A percentile compares a stretch with the other conserved stretches of the same genome.
Evolutionary conservation across 2,888 invertebrate genomes (phyloP).

Genomic region (Eupithecia dodoneata): DNA sequence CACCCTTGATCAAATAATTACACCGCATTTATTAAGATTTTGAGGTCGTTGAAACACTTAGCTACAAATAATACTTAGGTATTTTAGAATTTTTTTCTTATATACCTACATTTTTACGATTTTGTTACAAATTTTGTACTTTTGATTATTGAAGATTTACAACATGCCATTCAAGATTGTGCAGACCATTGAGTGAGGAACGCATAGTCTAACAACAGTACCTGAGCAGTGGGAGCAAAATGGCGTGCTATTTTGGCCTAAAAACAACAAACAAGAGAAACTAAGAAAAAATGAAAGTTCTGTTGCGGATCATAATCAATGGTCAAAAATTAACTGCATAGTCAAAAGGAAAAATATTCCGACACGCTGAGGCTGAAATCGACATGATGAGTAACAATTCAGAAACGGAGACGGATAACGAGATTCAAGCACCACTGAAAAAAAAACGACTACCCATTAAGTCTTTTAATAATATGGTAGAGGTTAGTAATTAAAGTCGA

Average conservation of each 20-base stretch:
- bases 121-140: conserved; percentile 1
- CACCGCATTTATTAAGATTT: conserved; percentile 3
- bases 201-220: neutral
- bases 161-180: conserved; percentile 6
- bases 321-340: no score
- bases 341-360: no score
- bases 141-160: conserved; percentile 6
- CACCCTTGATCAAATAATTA: conserved; percentile 5
- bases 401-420: no score
- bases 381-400: no score
- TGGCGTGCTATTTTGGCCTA: conserved; percentile 7
- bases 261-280: neutral
- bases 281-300: conserved; percentile 6
- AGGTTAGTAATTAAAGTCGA: no score
- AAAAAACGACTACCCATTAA: no score
- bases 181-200: conserved; percentile 7
- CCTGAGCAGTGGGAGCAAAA: conserved; percentile 7
- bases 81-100: neutral
- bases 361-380: no score
- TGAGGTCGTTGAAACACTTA: conserved; percentile 4
- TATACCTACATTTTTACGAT: conserved; percentile 7
- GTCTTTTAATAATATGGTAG: no score
- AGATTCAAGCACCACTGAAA: no score
- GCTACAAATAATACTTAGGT: conserved; percentile 2
- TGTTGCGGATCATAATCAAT: conserved; percentile 1